Evolutionary conservation across 1,140 invertebrate genomes (phyloP).

Genomic region (Drosophila sechellia): DNA sequence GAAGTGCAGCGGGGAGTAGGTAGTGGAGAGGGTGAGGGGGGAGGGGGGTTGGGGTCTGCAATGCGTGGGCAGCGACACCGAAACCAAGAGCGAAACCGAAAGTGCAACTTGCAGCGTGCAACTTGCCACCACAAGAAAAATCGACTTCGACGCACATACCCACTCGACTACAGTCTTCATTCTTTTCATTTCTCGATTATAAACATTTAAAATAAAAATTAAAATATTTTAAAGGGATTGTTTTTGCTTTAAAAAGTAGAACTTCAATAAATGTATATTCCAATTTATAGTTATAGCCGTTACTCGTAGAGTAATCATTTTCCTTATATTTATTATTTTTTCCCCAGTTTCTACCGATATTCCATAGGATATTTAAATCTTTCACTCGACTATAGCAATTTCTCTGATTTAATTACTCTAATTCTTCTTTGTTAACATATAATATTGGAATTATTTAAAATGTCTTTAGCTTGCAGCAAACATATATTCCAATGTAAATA

Average conservation of each 20-base stretch:
- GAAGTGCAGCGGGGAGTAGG: not conserved
- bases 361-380: too few relatives aligned
- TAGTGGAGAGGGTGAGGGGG: not conserved
- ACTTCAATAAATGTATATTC: too few relatives aligned
- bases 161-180: not conserved
- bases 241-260: too few relatives aligned
- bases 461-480: not conserved
- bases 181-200: not conserved
- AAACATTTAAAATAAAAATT: too few relatives aligned
- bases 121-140: not conserved
- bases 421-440: not conserved
- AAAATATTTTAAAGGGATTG: too few relatives aligned
- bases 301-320: too few relatives aligned
- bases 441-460: not conserved
- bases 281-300: too few relatives aligned
- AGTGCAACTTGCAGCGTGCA: constrained; percentile 49
- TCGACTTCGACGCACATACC: not conserved
- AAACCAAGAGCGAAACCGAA: constrained; percentile 36
- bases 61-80: constrained; percentile 41
- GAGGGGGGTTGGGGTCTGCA: not conserved
- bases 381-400: too few relatives aligned
- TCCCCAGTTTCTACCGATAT: too few relatives aligned
- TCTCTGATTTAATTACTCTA: not conserved
- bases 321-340: too few relatives aligned
- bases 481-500: not conserved